Evolutionary conservation across 2,888 invertebrate genomes (phyloP), one percentile per base, ranked within the genome.

Genomic region (Cheilosia soror): DNA sequence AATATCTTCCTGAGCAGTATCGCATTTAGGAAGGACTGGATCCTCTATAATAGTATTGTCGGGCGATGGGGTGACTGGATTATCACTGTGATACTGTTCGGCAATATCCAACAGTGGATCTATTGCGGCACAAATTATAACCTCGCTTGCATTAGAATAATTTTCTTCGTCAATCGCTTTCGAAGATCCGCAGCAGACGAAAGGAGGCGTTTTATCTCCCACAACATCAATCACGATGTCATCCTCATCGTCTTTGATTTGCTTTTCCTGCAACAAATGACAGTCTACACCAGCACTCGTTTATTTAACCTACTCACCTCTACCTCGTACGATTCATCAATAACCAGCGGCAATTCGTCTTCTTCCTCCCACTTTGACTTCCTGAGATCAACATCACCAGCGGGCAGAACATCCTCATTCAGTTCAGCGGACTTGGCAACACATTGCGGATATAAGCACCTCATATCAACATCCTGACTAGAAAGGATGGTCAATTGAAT

Each of bases 381-480:
- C 5, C 42, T 68, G 5, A 7, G n/a, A 25, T 68, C 62, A 7
- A 55, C 57, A 20, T 76, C 51, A 15, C 53, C 51, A 1, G 13
- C 29, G 2, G 29, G 37, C 1, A 7, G 5, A 9, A 33, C 20
- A 20, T n/a, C 9, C 5, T 63, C 69, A n/a, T 33, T n/a, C 4
- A 42, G 25, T 5, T 33, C 42, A 9, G 13, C 13, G n/a, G 73
- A 0, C 27, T 13, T 27, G 27, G n/a, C 33, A 20, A 27, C 29
- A 3, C 49, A 37, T 42, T 53, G 42, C 44, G 53, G 51, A 5
- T 31, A 73, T 4, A 78, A 66, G 72, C 29, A 72, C 33, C 81
- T 68, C 85, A 85, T 85, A 55, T 85, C 85, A 3, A 55, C 69
- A 20, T 85, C 85, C 15, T 77, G 42, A 11, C 66, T 72, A 7